phyloP scores from a whole-genome alignment of 1,140 invertebrate genomes.

The Ips typographus region DNA sequence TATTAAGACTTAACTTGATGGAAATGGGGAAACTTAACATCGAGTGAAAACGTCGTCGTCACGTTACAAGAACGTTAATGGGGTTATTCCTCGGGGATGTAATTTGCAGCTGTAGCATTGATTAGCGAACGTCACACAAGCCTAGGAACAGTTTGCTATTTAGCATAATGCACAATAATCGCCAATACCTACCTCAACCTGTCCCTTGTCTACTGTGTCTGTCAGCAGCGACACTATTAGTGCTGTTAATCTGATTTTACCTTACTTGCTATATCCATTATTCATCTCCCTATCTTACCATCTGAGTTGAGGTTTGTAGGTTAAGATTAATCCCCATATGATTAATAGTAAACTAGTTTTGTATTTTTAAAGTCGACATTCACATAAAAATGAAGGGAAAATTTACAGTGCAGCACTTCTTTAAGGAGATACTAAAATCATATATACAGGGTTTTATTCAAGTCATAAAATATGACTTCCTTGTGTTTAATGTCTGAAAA shows the following conservation, averaged over 20 bases:
- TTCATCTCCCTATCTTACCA: background rate
- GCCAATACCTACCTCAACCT: background rate
- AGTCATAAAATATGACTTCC: no score
- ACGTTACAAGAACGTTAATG: background rate
- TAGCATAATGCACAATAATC: constrained; percentile 17
- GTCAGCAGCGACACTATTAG: constrained; percentile 11
- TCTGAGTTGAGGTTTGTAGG: background rate
- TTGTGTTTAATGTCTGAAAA: no score
- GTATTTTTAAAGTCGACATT: no score
- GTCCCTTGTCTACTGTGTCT: constrained; percentile 8
- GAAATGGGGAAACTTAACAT: no score
- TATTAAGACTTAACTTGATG: no score
- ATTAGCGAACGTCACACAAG: constrained; percentile 10
- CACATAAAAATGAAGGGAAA: no score
- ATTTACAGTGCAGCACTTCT: no score
- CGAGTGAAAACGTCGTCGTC: no score
- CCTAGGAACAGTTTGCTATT: constrained; percentile 10
- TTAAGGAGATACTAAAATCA: no score
- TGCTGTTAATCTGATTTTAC: constrained; percentile 1
- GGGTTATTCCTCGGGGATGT: background rate
- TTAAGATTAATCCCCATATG: no score
- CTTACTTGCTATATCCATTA: background rate
- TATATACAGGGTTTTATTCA: no score
- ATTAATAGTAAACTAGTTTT: no score
- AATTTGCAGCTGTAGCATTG: constrained; percentile 13